Conservation (phyloP, 1,140 invertebrate species). For the Dinoponera quadriceps region DNA sequence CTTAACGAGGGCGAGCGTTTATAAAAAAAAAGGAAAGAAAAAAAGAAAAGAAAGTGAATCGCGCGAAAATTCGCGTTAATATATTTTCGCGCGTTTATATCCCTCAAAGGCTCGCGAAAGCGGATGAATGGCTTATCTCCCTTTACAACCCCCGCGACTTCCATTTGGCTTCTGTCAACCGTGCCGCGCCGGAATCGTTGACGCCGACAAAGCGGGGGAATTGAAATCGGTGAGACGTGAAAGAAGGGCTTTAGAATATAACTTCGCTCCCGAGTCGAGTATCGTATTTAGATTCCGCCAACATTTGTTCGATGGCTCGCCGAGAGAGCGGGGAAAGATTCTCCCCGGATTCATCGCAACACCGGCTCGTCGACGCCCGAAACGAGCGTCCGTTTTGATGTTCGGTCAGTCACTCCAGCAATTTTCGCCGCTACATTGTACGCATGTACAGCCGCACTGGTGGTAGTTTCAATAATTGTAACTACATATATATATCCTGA, state of each 20-base stretch:
- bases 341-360: not conserved
- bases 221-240: conserved; percentile 41
- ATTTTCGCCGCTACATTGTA: not conserved
- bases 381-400: conserved; percentile 3
- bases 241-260: not conserved
- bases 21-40: too few species aligned
- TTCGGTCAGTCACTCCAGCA: not conserved
- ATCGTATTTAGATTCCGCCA: not conserved
- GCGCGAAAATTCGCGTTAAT: conserved; percentile 18
- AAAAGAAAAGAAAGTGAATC: conserved; percentile 4
- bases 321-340: not conserved
- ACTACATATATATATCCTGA: not conserved
- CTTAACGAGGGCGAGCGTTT: not conserved
- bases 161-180: conserved; percentile 42
- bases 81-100: conserved; percentile 40
- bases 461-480: not conserved
- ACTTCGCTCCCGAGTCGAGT: not conserved
- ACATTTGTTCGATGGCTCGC: conserved; percentile 22
- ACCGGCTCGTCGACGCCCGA: not conserved
- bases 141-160: conserved; percentile 24
- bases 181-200: conserved; percentile 16
- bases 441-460: not conserved
- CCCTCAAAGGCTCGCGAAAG: conserved; percentile 25
- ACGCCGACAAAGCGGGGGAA: conserved; percentile 29
- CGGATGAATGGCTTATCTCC: conserved; percentile 43